Evolutionary conservation across 2,888 invertebrate species (phyloP).

Genomic region (Suillia variegata): DNA sequence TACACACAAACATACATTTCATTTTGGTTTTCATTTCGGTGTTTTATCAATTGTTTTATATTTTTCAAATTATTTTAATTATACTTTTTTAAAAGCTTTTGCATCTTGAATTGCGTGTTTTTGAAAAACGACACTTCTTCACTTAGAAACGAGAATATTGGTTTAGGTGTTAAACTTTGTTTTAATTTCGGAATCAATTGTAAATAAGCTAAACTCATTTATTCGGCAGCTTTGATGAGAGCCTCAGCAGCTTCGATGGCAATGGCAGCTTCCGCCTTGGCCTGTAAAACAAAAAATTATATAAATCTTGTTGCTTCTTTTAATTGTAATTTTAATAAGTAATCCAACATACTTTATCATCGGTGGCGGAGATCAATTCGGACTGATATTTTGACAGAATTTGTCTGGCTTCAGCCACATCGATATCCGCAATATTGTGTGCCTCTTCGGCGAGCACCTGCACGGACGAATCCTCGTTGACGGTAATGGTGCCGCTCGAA

Average conservation of each 20-base stretch:
- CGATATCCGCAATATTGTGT: slow-evolving; percentile 81
- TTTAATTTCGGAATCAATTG: slow-evolving; percentile 22
- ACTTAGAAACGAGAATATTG: slow-evolving; percentile 10
- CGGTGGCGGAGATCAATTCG: slow-evolving; percentile 77
- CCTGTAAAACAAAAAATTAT: slow-evolving; percentile 62
- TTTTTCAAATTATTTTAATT: not conserved
- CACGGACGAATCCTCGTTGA: slow-evolving; percentile 94
- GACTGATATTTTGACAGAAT: slow-evolving; percentile 83
- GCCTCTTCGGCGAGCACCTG: slow-evolving; percentile 97
- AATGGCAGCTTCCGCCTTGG: slow-evolving; percentile 87
- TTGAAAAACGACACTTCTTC: slow-evolving; percentile 7
- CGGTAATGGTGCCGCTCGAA: slow-evolving; percentile 93
- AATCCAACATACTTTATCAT: slow-evolving; percentile 63
- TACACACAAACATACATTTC: slow-evolving; percentile 14
- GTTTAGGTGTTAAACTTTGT: slow-evolving; percentile 3
- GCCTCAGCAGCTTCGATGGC: slow-evolving; percentile 95
- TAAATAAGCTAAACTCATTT: slow-evolving; percentile 45
- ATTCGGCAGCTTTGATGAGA: slow-evolving; percentile 81
- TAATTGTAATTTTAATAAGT: slow-evolving; percentile 9
- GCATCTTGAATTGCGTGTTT: not conserved
- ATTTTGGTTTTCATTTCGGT: not conserved
- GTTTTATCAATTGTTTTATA: not conserved
- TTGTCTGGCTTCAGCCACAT: slow-evolving; percentile 80
- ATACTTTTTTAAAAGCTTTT: too few species aligned
- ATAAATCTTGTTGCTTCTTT: not conserved